Base-by-base conservation (phyloP, 1,140 invertebrate genomes). In the Apocrypta bakeri region DNA sequence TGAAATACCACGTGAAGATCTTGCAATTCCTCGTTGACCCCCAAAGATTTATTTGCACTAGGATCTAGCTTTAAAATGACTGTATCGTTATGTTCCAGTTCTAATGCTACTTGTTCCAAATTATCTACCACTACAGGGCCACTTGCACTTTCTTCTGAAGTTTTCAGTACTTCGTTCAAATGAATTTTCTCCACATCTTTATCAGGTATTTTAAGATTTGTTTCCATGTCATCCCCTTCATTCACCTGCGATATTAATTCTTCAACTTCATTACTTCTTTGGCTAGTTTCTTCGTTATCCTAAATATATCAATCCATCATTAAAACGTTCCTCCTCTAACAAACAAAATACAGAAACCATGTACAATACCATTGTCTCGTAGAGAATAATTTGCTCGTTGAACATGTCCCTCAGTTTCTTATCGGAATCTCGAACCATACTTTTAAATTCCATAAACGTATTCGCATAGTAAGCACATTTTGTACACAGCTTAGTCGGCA, bases 381-480 rank as follows among this genome's bases (percentile, higher is more conserved):
- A 64, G 33, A 37, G 33, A 25, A 40, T 14, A 56, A 81, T 25
- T 61, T 87, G 83, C 21, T 61, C 84, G 48, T 88, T 85, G 64
- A 90, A 88, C 86, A 91, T 89, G 81, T 88, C 87, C 2, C 86
- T 85, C 0, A 92, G 84, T 74, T 89, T 91, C 73, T 87, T 87
- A 48, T 92, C 88, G 0, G 91, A 88, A 17, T 89, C 88, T 82
- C 88, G 89, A 12, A 92, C 90, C 86, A 90, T 86, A 0, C 85
- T 69, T 82, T 89, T 91, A 31, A 92, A 92, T 40, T 89, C 84
- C 73, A 90, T 89, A 74, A 90, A 92, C 48, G 87, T 79, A 85
- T 89, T 85, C 2, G 88, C 91, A 31, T 88, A 87, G 64, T 89
- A 89, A 42, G 89, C 90, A 88, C 91, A 92, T 82, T 90, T 91